These are phyloP conservation scores for Gryllus bimaculatus DNA, from an alignment of 1,140 invertebrate species.

Conservation along the genomic window DNA sequence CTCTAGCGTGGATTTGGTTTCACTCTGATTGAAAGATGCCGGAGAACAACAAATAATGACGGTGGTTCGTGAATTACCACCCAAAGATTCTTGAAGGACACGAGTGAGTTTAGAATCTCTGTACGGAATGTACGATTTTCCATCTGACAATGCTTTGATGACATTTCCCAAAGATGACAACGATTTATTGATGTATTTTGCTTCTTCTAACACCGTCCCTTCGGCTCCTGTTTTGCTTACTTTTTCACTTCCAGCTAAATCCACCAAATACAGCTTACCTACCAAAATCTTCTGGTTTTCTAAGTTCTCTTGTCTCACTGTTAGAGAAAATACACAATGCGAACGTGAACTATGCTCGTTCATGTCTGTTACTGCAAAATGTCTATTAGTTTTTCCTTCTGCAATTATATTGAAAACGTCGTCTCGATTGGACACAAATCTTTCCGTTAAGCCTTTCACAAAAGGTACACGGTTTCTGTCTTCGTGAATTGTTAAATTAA, in stretches of 20 bases:
- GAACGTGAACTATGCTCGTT: constrained; percentile 99
- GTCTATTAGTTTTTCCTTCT: constrained; percentile 97
- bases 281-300: constrained; percentile 99
- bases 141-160: constrained; percentile 96
- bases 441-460: constrained; percentile 97
- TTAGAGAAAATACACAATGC: constrained; percentile 98
- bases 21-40: constrained; percentile 97
- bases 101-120: constrained; percentile 97
- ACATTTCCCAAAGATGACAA: constrained; percentile 98
- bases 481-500: constrained; percentile 98
- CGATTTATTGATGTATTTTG: constrained; percentile 99
- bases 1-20: constrained; percentile 98
- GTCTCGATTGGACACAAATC: constrained; percentile 97
- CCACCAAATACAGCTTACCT: constrained; percentile 97
- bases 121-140: constrained; percentile 98
- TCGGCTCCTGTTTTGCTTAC: constrained; percentile 99
- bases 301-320: constrained; percentile 98
- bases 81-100: constrained; percentile 97
- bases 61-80: constrained; percentile 97
- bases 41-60: constrained; percentile 99
- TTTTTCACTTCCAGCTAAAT: constrained; percentile 99
- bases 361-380: constrained; percentile 99
- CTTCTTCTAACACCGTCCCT: constrained; percentile 96
- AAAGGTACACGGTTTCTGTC: constrained; percentile 99
- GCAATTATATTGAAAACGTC: constrained; percentile 99